Evolutionary conservation across 1,140 invertebrate genomes (phyloP).

Genomic region (Ylistrum balloti): DNA sequence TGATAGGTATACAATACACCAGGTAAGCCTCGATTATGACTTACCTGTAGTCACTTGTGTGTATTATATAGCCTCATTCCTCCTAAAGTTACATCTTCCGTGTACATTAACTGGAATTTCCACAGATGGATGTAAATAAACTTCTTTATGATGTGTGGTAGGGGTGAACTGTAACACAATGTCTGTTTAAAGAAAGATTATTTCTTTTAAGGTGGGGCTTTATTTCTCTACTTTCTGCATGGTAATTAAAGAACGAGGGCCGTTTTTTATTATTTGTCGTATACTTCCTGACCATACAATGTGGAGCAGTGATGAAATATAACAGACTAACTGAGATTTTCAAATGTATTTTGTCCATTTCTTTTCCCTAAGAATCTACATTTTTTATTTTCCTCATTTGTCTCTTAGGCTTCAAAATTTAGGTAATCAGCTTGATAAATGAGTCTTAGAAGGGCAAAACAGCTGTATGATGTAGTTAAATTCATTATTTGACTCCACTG

Average conservation of each 20-base stretch:
- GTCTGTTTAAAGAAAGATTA: neutral
- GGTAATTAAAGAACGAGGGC: neutral
- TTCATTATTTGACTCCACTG: no score
- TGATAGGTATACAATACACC: neutral
- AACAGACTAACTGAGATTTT: no score
- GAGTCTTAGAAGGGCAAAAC: no score
- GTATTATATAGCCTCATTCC: neutral
- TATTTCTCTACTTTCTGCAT: neutral
- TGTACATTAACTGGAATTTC: neutral
- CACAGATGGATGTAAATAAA: neutral
- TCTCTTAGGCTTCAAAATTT: no score
- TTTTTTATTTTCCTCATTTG: no score
- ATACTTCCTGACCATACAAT: no score
- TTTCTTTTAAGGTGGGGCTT: neutral
- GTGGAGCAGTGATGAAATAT: no score
- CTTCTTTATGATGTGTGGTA: neutral
- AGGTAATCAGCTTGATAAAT: no score
- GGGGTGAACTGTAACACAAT: neutral
- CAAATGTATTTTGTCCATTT: no score
- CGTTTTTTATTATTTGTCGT: neutral
- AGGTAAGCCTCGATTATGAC: neutral
- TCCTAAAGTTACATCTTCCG: neutral
- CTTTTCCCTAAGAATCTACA: no score
- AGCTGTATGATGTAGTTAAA: no score
- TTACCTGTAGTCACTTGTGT: neutral